These are phyloP conservation scores for Passer domesticus DNA, from an alignment of 2,113 vertebrate species.

Conservation along the genomic window DNA sequence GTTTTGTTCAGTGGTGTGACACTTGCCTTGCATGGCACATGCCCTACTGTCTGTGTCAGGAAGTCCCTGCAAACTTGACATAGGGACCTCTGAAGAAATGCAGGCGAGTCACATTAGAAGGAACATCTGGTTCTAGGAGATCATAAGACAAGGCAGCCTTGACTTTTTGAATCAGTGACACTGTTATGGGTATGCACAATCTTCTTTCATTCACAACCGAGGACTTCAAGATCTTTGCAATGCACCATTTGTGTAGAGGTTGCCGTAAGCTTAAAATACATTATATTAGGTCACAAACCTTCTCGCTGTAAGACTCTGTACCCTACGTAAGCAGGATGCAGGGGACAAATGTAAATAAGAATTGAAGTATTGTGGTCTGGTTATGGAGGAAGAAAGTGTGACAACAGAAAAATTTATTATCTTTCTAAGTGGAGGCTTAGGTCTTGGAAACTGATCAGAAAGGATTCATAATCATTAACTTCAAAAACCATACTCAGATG, in stretches of 20 bases:
- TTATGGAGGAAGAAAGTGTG: background rate
- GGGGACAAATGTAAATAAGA: background rate
- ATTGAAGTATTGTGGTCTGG: background rate
- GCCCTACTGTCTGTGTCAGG: background rate
- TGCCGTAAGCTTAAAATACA: background rate
- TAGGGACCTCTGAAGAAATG: slow-evolving; percentile 67
- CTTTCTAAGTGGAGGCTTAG: background rate
- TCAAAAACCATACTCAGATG: background rate
- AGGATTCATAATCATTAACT: background rate
- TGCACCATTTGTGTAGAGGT: background rate
- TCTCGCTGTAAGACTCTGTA: background rate
- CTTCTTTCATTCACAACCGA: background rate
- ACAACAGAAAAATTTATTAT: background rate
- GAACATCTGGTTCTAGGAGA: background rate
- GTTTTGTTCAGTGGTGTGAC: background rate
- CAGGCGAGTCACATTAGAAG: background rate
- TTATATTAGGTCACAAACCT: background rate
- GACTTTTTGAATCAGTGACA: background rate
- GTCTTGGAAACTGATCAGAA: background rate
- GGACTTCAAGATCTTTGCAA: background rate
- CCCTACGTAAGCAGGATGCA: background rate
- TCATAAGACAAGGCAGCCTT: background rate
- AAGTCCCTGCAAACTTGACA: slow-evolving; percentile 30
- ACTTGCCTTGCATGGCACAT: background rate
- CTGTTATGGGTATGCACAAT: background rate